Percentiles rank a stretch among this genome's conserved stretches.
Conservation (phyloP, 1,140 invertebrate species). For the Asbolus verrucosus region DNA sequence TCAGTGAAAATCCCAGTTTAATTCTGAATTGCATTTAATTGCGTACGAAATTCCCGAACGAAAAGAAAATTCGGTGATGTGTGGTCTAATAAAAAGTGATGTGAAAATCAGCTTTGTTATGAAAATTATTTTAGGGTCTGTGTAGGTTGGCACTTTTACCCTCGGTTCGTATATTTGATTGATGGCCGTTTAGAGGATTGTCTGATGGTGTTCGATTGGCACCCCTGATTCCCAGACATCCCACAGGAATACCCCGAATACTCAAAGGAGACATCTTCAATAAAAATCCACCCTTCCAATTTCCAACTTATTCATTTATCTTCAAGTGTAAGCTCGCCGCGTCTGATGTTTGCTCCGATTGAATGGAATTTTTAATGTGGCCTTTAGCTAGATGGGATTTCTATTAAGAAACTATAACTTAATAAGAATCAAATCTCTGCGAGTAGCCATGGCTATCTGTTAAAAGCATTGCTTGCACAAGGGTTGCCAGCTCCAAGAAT, state of each 20-base stretch:
- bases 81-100: conserved; percentile 5
- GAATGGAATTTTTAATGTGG: conserved; percentile 46
- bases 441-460: not conserved
- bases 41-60: too few relatives aligned
- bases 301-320: conserved; percentile 54
- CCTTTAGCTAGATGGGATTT: conserved; percentile 23
- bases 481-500: not conserved
- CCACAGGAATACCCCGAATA: conserved; percentile 46
- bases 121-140: conserved; percentile 46
- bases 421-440: conserved; percentile 15
- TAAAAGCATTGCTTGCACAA: not conserved
- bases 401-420: conserved; percentile 37
- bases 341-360: conserved; percentile 38
- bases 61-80: too few relatives aligned
- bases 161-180: conserved; percentile 51
- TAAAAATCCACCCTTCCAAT: conserved; percentile 55
- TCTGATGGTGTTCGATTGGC: conserved; percentile 47
- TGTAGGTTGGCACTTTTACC: conserved; percentile 11
- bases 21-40: too few relatives aligned
- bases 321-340: conserved; percentile 40
- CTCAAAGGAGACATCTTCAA: conserved; percentile 53
- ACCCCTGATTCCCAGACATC: conserved; percentile 51
- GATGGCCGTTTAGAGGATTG: conserved; percentile 56
- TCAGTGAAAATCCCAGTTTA: too few relatives aligned
- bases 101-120: conserved; percentile 34